Conservation (phyloP, 2,888 invertebrate species). For the Apotomis betuletana region DNA sequence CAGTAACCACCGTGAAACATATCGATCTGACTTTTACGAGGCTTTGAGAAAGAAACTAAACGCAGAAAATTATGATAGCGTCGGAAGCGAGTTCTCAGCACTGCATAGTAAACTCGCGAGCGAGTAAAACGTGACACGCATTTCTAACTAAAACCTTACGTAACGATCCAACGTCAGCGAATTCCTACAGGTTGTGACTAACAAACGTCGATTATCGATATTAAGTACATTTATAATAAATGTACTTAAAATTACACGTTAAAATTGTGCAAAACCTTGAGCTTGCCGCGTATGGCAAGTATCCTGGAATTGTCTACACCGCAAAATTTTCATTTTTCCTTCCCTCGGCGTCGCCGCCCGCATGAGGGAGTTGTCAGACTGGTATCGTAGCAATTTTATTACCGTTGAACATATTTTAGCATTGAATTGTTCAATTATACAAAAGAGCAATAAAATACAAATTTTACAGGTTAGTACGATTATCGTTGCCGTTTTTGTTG, state of each 20-base stretch:
- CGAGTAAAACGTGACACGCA: constrained; percentile 62
- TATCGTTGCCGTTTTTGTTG: constrained; percentile 4
- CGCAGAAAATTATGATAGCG: constrained; percentile 43
- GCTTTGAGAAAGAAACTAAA: constrained; percentile 22
- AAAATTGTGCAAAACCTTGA: constrained; percentile 4
- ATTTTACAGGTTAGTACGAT: constrained; percentile 7
- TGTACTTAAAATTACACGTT: neutral
- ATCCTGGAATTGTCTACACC: constrained; percentile 54
- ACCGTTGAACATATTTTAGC: constrained; percentile 56
- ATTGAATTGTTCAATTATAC: constrained; percentile 51
- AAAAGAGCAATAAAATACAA: constrained; percentile 26
- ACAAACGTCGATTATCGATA: neutral
- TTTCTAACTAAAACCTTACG: constrained; percentile 64
- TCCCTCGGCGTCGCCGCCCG: constrained; percentile 60
- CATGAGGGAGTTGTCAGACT: constrained; percentile 62
- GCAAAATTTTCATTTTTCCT: constrained; percentile 68
- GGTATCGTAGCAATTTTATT: constrained; percentile 65
- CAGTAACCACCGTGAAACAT: constrained; percentile 13
- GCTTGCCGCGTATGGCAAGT: too few species aligned
- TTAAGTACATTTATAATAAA: neutral
- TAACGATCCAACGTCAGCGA: constrained; percentile 62
- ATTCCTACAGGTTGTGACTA: constrained; percentile 58
- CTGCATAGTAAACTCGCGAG: constrained; percentile 62
- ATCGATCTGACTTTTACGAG: constrained; percentile 4
- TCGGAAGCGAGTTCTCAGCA: constrained; percentile 55